Percentiles rank a stretch among this genome's conserved stretches.
phyloP scores from a whole-genome alignment of 2,797 vertebrate species.

The Paedocypris micromegethes region DNA sequence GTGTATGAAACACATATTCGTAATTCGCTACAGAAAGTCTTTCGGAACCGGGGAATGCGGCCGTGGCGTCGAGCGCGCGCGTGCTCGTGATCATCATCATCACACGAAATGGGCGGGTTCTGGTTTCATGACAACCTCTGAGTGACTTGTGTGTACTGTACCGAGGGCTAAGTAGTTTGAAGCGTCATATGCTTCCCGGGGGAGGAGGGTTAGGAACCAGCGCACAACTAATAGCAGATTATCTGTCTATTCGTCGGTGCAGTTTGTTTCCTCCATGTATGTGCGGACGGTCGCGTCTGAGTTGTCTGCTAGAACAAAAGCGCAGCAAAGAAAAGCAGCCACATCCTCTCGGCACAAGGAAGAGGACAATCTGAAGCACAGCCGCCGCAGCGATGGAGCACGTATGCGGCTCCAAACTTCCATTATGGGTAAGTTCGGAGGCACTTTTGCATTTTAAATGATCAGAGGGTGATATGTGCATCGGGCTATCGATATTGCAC shows the following conservation, averaged over 20 bases:
- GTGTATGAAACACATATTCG: too few species aligned
- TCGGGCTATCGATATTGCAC: too few species aligned
- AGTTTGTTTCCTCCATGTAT: not conserved
- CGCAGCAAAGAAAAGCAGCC: conserved; percentile 37
- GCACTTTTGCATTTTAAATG: not conserved
- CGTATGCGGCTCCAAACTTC: conserved; percentile 63
- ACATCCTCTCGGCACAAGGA: conserved; percentile 39
- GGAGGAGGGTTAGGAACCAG: conserved; percentile 28
- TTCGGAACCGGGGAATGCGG: not conserved
- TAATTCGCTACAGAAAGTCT: too few species aligned
- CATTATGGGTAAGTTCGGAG: conserved; percentile 66
- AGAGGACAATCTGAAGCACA: conserved; percentile 41
- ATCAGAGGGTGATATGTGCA: too few species aligned
- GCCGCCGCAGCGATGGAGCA: conserved; percentile 58
- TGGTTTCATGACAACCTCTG: conserved; percentile 43
- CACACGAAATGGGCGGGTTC: conserved; percentile 20
- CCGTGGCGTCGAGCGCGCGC: not conserved
- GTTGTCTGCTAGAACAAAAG: conserved; percentile 28
- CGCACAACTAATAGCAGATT: conserved; percentile 14
- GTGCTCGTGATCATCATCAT: not conserved
- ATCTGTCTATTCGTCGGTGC: conserved; percentile 10
- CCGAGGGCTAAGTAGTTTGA: conserved; percentile 2
- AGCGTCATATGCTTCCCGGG: conserved; percentile 17
- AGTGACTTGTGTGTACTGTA: conserved; percentile 39
- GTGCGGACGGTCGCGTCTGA: conserved; percentile 41